These are phyloP conservation scores for Drosophila pachea DNA, from an alignment of 1,140 invertebrate species.

Conservation along the genomic window DNA sequence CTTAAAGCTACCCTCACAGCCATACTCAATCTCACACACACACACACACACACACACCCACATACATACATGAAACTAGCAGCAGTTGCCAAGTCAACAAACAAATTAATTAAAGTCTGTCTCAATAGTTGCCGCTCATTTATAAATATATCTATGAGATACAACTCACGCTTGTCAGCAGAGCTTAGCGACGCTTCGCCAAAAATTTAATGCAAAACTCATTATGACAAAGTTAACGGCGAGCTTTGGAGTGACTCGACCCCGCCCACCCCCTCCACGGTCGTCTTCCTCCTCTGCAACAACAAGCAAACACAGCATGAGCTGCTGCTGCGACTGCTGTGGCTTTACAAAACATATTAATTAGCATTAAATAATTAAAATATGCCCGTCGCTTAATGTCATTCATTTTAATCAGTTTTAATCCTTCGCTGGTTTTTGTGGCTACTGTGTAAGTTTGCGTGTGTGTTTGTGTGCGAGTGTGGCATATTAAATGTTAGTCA, in stretches of 20 bases:
- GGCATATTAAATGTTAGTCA: slow-evolving; percentile 62
- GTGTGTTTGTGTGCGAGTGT: not conserved
- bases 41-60: not conserved
- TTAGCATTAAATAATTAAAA: slow-evolving; percentile 78
- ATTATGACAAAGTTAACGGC: slow-evolving; percentile 74
- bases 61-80: slow-evolving; percentile 11
- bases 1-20: slow-evolving; percentile 26
- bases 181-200: slow-evolving; percentile 63
- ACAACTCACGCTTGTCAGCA: slow-evolving; percentile 67
- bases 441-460: slow-evolving; percentile 34
- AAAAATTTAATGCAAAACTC: slow-evolving; percentile 76
- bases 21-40: not conserved
- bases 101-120: slow-evolving; percentile 75
- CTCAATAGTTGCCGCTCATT: slow-evolving; percentile 65
- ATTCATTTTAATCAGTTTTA: slow-evolving; percentile 78
- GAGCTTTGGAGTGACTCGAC: slow-evolving; percentile 41
- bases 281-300: not conserved
- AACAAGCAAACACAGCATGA: slow-evolving; percentile 1
- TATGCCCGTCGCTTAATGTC: slow-evolving; percentile 73
- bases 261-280: not conserved
- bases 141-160: slow-evolving; percentile 53
- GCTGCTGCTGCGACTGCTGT: slow-evolving; percentile 43
- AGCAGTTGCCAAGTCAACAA: slow-evolving; percentile 73
- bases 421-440: slow-evolving; percentile 60
- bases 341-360: slow-evolving; percentile 78